Percentiles rank a stretch among this genome's conserved stretches.
Evolutionary conservation across 2,797 vertebrate genomes (phyloP).

Genomic region (Xiphophorus birchmanni): DNA sequence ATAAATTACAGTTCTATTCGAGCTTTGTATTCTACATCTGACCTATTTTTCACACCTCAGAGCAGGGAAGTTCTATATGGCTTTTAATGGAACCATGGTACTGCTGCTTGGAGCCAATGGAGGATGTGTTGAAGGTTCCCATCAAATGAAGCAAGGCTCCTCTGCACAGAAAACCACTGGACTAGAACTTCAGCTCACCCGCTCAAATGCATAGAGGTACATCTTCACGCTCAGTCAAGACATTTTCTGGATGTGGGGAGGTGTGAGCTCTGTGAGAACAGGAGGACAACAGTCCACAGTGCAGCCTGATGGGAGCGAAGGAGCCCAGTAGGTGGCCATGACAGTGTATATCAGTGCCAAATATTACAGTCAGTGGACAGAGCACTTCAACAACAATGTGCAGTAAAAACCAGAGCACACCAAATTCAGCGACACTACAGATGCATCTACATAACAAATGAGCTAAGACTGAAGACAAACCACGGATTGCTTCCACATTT

Average conservation of each 20-base stretch:
- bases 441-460: conserved; percentile 36
- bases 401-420: conserved; percentile 2
- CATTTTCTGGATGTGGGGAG: conserved; percentile 43
- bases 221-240: conserved; percentile 39
- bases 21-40: not conserved
- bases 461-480: conserved; percentile 31
- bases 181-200: conserved; percentile 24
- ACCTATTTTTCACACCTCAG: conserved; percentile 10
- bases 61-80: conserved; percentile 11
- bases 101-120: not conserved
- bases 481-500: conserved; percentile 40
- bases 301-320: not conserved
- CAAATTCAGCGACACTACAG: not conserved
- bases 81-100: conserved; percentile 25
- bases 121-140: not conserved
- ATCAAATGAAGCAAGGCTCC: not conserved
- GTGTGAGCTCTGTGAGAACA: conserved; percentile 8
- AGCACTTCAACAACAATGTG: conserved; percentile 3
- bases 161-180: conserved; percentile 1
- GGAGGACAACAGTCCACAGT: not conserved
- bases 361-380: not conserved
- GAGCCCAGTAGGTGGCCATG: not conserved
- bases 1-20: not conserved
- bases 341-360: not conserved
- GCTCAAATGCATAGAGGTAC: conserved; percentile 78